These are phyloP conservation scores for Allochrocebus solatus DNA, from an alignment of 2,797 vertebrate genomes.

Conservation along the genomic window DNA sequence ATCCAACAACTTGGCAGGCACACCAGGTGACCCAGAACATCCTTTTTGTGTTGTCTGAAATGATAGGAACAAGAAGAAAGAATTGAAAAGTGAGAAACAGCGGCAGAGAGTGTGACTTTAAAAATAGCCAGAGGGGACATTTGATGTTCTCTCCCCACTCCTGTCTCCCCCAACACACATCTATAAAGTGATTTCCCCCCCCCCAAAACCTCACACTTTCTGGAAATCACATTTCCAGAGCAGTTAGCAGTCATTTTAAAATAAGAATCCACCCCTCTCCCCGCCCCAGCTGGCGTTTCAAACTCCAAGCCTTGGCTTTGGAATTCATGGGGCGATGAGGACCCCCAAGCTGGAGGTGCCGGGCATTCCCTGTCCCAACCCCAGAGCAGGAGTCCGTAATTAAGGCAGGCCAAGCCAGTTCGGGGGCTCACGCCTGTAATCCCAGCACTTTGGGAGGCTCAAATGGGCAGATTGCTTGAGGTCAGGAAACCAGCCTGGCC, in stretches of 20 bases:
- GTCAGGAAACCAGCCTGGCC: background rate
- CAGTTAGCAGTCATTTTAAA: background rate
- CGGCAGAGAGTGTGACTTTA: background rate
- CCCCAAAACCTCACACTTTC: background rate
- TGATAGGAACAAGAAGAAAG: slow-evolving; percentile 15
- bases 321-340: background rate
- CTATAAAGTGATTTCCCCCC: background rate
- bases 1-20: background rate
- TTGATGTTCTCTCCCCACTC: background rate
- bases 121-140: background rate
- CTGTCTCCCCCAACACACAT: background rate
- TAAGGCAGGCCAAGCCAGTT: background rate
- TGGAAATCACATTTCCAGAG: background rate
- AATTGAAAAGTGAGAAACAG: background rate
- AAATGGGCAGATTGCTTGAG: too few relatives aligned
- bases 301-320: background rate
- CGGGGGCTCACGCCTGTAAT: too few relatives aligned
- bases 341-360: too few relatives aligned
- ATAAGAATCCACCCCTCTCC: background rate
- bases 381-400: background rate
- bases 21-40: slow-evolving; percentile 13
- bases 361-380: background rate
- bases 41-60: slow-evolving; percentile 16
- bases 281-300: background rate
- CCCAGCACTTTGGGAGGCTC: background rate